Conservation (phyloP, 1,140 invertebrate genomes). For the Schlechtendalia chinensis region DNA sequence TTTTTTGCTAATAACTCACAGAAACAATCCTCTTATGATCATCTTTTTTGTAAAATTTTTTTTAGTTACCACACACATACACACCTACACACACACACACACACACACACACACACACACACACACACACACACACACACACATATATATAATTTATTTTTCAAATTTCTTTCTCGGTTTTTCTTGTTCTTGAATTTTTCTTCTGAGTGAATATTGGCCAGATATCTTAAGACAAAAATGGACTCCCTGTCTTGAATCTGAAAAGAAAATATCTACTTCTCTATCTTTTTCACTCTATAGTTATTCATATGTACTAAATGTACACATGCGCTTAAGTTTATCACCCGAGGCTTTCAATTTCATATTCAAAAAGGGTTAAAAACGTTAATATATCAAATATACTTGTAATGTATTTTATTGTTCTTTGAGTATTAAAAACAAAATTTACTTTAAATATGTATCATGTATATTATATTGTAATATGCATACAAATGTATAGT, state of each 20-base stretch:
- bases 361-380: conserved; percentile 27
- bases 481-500: not conserved
- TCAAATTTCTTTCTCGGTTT: not conserved
- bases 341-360: conserved; percentile 1
- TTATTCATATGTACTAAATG: conserved; percentile 27
- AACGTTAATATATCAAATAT: not conserved
- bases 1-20: not conserved
- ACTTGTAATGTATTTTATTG: not conserved
- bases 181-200: not conserved
- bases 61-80: not conserved
- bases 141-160: no score
- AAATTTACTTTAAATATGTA: not conserved
- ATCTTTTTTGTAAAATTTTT: not conserved
- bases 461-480: not conserved
- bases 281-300: not conserved
- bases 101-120: no score
- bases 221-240: conserved; percentile 4
- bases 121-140: no score
- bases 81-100: no score
- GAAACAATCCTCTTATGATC: conserved; percentile 1
- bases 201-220: conserved; percentile 35
- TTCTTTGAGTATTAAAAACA: not conserved
- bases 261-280: conserved; percentile 9
- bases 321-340: conserved; percentile 5
- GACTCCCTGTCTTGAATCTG: not conserved